Evolutionary conservation across 2,797 vertebrate species (phyloP).

Genomic region (Xyrichtys novacula): DNA sequence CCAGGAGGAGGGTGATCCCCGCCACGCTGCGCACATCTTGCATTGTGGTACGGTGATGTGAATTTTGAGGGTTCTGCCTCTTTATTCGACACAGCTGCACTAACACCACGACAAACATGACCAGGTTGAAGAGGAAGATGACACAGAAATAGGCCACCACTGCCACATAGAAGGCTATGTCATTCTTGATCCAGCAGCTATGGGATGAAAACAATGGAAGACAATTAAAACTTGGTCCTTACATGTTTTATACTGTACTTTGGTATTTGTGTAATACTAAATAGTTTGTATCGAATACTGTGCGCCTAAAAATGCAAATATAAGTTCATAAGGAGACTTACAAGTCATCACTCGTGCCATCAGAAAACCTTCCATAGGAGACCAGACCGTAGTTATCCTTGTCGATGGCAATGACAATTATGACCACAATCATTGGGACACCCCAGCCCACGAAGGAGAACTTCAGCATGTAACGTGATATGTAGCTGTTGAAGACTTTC

Average conservation of each 20-base stretch:
- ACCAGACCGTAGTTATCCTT: conserved; percentile 90
- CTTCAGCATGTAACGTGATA: conserved; percentile 93
- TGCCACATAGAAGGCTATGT: conserved; percentile 90
- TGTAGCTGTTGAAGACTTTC: conserved; percentile 95
- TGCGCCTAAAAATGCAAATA: neutral
- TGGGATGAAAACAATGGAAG: conserved; percentile 19
- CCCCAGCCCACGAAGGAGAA: conserved; percentile 96
- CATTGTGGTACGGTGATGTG: conserved; percentile 86
- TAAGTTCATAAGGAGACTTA: conserved; percentile 79
- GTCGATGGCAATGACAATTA: conserved; percentile 88
- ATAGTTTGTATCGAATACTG: neutral
- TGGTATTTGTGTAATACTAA: neutral
- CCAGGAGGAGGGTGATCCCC: conserved; percentile 93
- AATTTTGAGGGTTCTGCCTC: conserved; percentile 92
- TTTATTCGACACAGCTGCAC: conserved; percentile 94
- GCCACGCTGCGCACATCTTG: conserved; percentile 89
- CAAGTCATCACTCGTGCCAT: conserved; percentile 90
- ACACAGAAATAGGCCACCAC: conserved; percentile 95
- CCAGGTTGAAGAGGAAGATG: conserved; percentile 92
- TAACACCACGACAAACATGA: conserved; percentile 97
- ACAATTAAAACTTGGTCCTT: conserved; percentile 6
- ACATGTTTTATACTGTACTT: neutral
- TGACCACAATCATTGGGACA: conserved; percentile 91
- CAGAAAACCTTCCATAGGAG: conserved; percentile 86
- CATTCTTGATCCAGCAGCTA: conserved; percentile 94